A percentile compares a stretch with the other conserved stretches of the same genome.
phyloP scores from a whole-genome alignment of 2,888 invertebrate genomes.

The Platerodrilus igneus region DNA sequence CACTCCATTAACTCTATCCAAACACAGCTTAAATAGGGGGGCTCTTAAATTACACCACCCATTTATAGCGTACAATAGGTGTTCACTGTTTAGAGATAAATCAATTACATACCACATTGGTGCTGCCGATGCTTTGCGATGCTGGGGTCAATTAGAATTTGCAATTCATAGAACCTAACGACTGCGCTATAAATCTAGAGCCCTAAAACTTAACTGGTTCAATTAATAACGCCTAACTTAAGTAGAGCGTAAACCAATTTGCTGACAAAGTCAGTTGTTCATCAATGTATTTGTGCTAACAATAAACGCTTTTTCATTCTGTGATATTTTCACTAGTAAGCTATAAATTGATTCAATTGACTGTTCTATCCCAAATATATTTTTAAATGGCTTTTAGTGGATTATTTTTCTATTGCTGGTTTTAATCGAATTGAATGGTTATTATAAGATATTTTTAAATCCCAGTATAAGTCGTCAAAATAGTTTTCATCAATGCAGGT shows the following conservation, averaged over 20 bases:
- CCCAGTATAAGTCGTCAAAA: too few relatives aligned
- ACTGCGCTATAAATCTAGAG: slow-evolving; percentile 40
- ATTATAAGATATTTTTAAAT: too few relatives aligned
- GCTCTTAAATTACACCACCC: slow-evolving; percentile 25
- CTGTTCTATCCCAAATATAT: too few relatives aligned
- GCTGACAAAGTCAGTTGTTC: slow-evolving; percentile 41
- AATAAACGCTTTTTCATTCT: too few relatives aligned
- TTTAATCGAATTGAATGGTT: too few relatives aligned
- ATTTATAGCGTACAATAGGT: slow-evolving; percentile 40
- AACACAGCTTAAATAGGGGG: slow-evolving; percentile 20
- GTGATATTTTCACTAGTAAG: too few relatives aligned
- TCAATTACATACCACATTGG: slow-evolving; percentile 37
- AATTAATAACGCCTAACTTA: slow-evolving; percentile 40
- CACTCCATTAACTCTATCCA: slow-evolving; percentile 14
- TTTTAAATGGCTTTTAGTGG: too few relatives aligned
- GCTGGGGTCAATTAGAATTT: slow-evolving; percentile 36
- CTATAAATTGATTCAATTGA: too few relatives aligned
- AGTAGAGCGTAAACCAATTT: slow-evolving; percentile 32
- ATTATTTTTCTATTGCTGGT: too few relatives aligned
- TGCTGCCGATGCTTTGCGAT: slow-evolving; percentile 35
- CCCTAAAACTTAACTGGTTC: slow-evolving; percentile 40
- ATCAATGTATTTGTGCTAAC: too few relatives aligned
- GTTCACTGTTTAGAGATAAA: slow-evolving; percentile 41
- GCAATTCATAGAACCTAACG: slow-evolving; percentile 36
- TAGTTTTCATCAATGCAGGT: too few relatives aligned